Conservation (phyloP, 2,797 vertebrate genomes). For the Eospalax fontanierii region DNA sequence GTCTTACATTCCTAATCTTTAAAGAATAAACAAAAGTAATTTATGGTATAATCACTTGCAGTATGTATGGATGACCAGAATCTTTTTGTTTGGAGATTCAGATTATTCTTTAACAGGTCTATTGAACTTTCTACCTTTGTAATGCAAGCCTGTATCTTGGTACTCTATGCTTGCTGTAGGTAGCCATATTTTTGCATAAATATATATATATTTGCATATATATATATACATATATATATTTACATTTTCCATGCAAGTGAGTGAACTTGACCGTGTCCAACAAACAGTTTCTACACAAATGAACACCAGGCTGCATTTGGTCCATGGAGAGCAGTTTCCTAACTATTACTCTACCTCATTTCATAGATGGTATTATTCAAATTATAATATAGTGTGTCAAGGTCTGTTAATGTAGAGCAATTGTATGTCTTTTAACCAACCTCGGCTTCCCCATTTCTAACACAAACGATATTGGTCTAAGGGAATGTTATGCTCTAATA, state of each 20-base stretch:
- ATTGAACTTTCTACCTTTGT: background rate
- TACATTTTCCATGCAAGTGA: background rate
- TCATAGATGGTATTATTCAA: background rate
- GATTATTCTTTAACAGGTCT: background rate
- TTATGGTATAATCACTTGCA: background rate
- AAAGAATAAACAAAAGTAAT: conserved; percentile 17
- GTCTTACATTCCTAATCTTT: conserved; percentile 38
- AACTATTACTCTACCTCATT: background rate
- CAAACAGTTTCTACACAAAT: background rate
- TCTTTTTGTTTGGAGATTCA: conserved; percentile 37
- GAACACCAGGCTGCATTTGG: background rate
- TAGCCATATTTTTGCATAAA: background rate
- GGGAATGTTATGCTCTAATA: background rate
- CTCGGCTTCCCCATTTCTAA: background rate
- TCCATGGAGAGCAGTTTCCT: background rate
- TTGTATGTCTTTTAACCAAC: background rate
- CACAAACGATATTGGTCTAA: background rate
- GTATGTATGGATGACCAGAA: background rate
- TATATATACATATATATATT: background rate
- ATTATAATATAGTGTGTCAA: background rate
- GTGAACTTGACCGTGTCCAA: background rate
- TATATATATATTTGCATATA: background rate
- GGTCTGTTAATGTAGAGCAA: background rate
- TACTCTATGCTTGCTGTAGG: background rate
- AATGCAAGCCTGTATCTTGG: background rate